Conservation (phyloP, 2,113 vertebrate species). For the Albula goreensis region DNA sequence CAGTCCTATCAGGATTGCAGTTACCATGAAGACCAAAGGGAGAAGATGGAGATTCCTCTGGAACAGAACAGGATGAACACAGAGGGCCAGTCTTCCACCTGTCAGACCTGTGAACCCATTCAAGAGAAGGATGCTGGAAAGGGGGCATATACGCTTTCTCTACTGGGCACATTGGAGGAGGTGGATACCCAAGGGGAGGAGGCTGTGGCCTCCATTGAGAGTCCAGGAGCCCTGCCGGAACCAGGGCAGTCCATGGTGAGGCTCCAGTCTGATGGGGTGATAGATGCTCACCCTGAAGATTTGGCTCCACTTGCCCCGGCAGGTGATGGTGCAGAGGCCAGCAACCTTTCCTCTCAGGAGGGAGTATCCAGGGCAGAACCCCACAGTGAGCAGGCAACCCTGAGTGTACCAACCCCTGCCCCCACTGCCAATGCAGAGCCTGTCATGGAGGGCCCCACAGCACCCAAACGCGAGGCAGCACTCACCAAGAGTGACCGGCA, state of each 20-base stretch:
- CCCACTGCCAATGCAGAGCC: background rate
- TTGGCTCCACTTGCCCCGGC: background rate
- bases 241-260: background rate
- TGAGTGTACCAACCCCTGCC: background rate
- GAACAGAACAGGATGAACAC: conserved; percentile 30
- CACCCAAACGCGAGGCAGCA: conserved; percentile 29
- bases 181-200: conserved; percentile 13
- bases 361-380: background rate
- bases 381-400: background rate
- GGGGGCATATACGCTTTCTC: conserved; percentile 41
- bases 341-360: background rate
- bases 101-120: conserved; percentile 44
- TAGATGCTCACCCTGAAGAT: conserved; percentile 10
- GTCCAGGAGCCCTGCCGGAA: background rate
- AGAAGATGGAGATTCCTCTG: background rate
- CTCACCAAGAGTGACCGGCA: conserved; percentile 60
- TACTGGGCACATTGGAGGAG: conserved; percentile 46
- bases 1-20: background rate
- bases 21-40: background rate
- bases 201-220: background rate
- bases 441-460: background rate
- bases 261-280: background rate
- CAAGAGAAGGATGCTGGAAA: conserved; percentile 47
- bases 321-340: background rate
- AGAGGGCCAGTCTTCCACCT: background rate